A percentile compares a stretch with the other conserved stretches of the same genome.
Evolutionary conservation across 2,797 vertebrate species (phyloP).

Genomic region (Acanthis flammea): DNA sequence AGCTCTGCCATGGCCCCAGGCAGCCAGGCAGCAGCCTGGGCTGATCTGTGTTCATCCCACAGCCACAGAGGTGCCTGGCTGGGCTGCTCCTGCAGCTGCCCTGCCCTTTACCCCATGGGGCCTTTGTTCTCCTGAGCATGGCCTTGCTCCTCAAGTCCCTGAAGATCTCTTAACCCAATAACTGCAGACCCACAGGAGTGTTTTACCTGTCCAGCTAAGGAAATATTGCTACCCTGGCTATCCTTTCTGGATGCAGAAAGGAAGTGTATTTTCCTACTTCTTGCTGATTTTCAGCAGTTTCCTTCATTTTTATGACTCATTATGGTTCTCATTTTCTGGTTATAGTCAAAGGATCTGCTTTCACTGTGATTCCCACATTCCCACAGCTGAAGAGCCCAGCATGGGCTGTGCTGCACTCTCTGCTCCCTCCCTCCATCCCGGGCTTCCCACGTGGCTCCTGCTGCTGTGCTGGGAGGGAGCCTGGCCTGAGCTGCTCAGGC

Average conservation of each 20-base stretch:
- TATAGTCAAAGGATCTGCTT: not conserved
- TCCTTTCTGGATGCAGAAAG: not conserved
- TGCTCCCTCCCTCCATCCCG: not conserved
- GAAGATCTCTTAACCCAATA: not conserved
- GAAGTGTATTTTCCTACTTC: not conserved
- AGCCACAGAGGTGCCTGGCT: not conserved
- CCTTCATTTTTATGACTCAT: not conserved
- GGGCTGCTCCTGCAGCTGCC: not conserved
- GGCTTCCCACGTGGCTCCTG: accelerated
- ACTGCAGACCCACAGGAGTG: not conserved
- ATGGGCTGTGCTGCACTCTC: not conserved
- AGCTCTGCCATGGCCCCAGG: accelerated
- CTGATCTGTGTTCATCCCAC: not conserved
- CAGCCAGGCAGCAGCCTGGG: not conserved
- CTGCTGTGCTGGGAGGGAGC: not conserved
- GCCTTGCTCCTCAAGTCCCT: not conserved
- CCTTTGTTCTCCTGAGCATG: not conserved
- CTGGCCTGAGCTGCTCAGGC: accelerated
- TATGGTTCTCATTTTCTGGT: not conserved
- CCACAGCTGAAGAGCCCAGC: not conserved
- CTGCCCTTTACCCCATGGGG: not conserved
- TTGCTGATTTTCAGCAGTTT: not conserved
- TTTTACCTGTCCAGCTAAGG: not conserved
- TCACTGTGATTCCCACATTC: not conserved
- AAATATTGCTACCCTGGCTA: not conserved